Base-by-base conservation (phyloP, 2,797 vertebrate species). In the Leptoclinus maculatus region DNA sequence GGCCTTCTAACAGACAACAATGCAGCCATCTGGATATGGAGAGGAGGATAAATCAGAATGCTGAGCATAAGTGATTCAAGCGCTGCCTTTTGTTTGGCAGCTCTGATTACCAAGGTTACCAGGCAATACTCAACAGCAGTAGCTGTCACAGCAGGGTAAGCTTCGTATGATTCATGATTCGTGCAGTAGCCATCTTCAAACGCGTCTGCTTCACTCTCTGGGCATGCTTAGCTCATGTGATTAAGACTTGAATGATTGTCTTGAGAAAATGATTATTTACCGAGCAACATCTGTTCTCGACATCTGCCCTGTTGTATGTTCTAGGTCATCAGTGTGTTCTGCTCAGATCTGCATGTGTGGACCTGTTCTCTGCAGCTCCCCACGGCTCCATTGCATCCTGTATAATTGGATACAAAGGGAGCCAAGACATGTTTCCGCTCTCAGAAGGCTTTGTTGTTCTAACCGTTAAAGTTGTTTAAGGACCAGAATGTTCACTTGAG, bases 31-130 rank as follows among this genome's bases (percentile, higher is more conserved):
- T 92, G 92, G 91, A 85, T 88, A 79, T 87, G 85, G 83, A 91
- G 89, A 86, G 79, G 74, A 83, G 84, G 79, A 80, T 81, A 76
- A 83, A 84, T 85, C 83, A 81, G 82, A 85, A 88, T 83, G 87
- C 84, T 53, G 68, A 89, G 88, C 76, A 71, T 85, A 89, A 90
- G 90, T 66, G 90, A 91, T 91, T 86, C 79, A 76, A 60, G 79
- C 72, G 12, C 80, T 70, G 84, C 77, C 90, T 93, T 93, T 93
- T 93, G 92, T 93, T 90, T 91, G 81, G 84, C 88, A 71, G 88
- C 87, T 88, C 85, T 85, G 89, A 94, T 94, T 88, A 81, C 94
- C 93, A 93, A 91, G 93, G 93, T 93, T 94, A 95, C 94, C 86
- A 75, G 79, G 92, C 85, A 78, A 85, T 91, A 75, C 85, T 89